Conservation (phyloP, 2,888 invertebrate species). For the Hemistola chrysoprasaria region DNA sequence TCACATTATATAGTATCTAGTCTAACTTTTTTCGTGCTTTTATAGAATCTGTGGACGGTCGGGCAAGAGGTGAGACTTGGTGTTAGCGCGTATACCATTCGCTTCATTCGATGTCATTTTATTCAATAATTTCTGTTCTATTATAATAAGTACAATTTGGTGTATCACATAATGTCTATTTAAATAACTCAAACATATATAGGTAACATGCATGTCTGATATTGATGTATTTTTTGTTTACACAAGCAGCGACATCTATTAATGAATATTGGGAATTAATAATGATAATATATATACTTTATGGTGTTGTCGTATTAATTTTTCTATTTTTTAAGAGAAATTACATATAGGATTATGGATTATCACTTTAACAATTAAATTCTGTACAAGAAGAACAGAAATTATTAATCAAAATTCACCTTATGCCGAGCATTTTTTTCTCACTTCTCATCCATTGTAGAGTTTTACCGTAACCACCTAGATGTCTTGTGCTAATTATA, state of each 20-base stretch:
- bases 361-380: too few relatives aligned
- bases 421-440: constrained; percentile 18
- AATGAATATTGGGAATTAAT: not conserved
- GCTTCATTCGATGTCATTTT: constrained; percentile 44
- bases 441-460: constrained; percentile 55
- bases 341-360: too few relatives aligned
- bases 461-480: constrained; percentile 46
- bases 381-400: constrained; percentile 28
- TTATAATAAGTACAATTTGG: too few relatives aligned
- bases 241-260: too few relatives aligned
- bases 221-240: too few relatives aligned
- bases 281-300: too few relatives aligned
- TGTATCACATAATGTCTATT: too few relatives aligned
- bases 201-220: too few relatives aligned
- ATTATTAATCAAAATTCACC: constrained; percentile 20
- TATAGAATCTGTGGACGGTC: constrained; percentile 81
- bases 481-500: constrained; percentile 43
- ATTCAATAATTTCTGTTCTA: constrained; percentile 52
- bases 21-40: constrained; percentile 77
- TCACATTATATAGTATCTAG: too few relatives aligned
- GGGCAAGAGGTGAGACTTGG: constrained; percentile 80
- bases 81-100: constrained; percentile 66
- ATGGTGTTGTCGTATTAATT: too few relatives aligned
- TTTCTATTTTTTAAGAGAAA: too few relatives aligned
- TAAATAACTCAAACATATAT: too few relatives aligned